These are phyloP conservation scores for Benthochromis sp. DNA, from an alignment of 2,113 vertebrate genomes.

Conservation along the genomic window DNA sequence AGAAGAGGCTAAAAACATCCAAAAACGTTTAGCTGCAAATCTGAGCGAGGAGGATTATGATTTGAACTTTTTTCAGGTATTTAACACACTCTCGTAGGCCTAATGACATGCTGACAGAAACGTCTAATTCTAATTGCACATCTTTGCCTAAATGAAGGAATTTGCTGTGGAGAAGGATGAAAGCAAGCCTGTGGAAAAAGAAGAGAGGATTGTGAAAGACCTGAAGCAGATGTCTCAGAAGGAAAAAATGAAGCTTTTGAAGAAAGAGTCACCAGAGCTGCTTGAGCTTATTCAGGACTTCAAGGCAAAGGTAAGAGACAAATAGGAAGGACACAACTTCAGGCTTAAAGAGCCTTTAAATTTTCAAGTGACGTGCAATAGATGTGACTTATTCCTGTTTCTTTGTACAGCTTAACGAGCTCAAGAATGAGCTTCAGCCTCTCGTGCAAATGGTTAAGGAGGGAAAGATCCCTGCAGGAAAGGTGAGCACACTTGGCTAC, in stretches of 20 bases:
- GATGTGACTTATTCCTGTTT: neutral
- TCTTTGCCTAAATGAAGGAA: slow-evolving; percentile 43
- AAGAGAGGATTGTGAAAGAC: slow-evolving; percentile 82
- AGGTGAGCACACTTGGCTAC: slow-evolving; percentile 46
- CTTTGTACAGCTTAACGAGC: slow-evolving; percentile 71
- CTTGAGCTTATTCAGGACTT: slow-evolving; percentile 91
- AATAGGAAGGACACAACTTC: neutral
- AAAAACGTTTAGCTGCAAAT: slow-evolving; percentile 78
- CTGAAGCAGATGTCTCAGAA: slow-evolving; percentile 84
- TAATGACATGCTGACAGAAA: neutral
- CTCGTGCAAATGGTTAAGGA: slow-evolving; percentile 80
- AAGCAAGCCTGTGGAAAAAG: slow-evolving; percentile 46
- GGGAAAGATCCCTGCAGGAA: slow-evolving; percentile 78
- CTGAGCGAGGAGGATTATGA: slow-evolving; percentile 92
- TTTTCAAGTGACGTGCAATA: neutral
- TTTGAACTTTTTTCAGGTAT: slow-evolving; percentile 80
- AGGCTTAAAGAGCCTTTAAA: neutral
- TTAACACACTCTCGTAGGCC: neutral
- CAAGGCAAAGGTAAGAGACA: slow-evolving; percentile 74
- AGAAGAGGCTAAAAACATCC: slow-evolving; percentile 86
- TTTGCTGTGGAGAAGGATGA: slow-evolving; percentile 51
- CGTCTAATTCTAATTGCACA: neutral
- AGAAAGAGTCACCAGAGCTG: slow-evolving; percentile 92
- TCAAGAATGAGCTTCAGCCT: slow-evolving; percentile 84
- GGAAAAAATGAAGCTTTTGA: slow-evolving; percentile 88